A percentile compares a stretch with the other conserved stretches of the same genome.
Evolutionary conservation across 2,888 invertebrate species (phyloP).

Genomic region (Stenotaenia linearis): DNA sequence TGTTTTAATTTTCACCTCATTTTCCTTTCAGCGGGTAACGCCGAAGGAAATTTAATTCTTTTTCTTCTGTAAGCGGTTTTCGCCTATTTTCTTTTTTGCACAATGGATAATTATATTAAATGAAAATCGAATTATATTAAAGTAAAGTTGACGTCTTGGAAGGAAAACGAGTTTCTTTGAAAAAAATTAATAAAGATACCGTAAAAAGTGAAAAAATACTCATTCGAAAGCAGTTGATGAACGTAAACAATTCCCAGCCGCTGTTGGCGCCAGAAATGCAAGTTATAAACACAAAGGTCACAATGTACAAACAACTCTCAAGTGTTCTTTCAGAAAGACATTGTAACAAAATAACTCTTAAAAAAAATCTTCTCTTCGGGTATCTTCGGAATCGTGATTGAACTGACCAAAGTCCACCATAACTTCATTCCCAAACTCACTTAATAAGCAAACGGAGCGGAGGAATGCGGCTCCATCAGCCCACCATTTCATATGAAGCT

Average conservation of each 20-base stretch:
- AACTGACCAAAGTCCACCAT: background rate
- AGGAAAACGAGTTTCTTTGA: too few species aligned
- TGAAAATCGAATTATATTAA: too few species aligned
- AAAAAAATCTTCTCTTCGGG: too few species aligned
- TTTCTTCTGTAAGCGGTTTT: background rate
- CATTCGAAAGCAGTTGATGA: background rate
- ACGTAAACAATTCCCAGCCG: background rate
- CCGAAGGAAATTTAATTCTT: background rate
- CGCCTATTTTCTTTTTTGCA: background rate
- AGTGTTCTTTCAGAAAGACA: background rate
- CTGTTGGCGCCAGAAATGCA: background rate
- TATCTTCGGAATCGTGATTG: background rate
- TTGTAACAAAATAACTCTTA: background rate
- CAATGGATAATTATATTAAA: too few species aligned
- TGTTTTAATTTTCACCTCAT: constrained; percentile 14
- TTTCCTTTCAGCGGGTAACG: background rate
- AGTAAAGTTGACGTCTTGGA: too few species aligned
- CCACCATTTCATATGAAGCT: background rate
- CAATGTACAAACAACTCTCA: background rate
- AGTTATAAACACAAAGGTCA: background rate
- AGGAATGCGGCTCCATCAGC: constrained; percentile 14
- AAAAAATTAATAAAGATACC: too few species aligned
- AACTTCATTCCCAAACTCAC: background rate
- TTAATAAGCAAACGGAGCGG: background rate
- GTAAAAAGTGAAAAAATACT: background rate